Evolutionary conservation across 2,888 invertebrate species (phyloP), one percentile per base, ranked within the genome.

Genomic region (Cheilosia urbana): DNA sequence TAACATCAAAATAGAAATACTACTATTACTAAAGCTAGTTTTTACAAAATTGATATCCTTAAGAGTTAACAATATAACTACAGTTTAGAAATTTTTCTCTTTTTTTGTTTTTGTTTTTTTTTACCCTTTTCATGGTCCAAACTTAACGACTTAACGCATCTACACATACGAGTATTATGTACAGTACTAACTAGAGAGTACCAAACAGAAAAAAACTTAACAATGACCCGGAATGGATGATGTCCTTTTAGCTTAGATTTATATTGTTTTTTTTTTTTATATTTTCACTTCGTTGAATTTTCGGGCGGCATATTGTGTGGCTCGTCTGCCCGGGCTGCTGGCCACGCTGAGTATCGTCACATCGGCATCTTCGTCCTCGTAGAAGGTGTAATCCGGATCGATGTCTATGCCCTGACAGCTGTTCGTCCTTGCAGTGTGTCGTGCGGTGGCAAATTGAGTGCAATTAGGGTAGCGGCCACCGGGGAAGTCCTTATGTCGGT

Each of bases 251-350:
- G 11, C 37, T 37, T 37, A 37, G 13, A 37, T 27, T 27, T 13
- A 17, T 17, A 17, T 9, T 15, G 17, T 13, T n/a, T 7, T 15
- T 71, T 24, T 30, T 42, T 45, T 60, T 87, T 89, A 90, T 66
- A 90, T 88, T 77, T 88, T 89, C 88, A 95, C 93, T 91, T 95
- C 95, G 90, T 94, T 94, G 92, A 95, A 95, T 91, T 94, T 89
- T 19, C 95, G 92, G 89, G 95, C 94, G 75, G 95, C 94, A 90
- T 95, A 95, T 91, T 95, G 94, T 90, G 94, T 94, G 92, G 93
- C 91, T 87, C 91, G 91, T 90, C 92, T 92, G 40, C 60, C 78
- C 11, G 82, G 82, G 47, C 82, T 83, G 34, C 60, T 81, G 37
- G 69, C 63, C 80, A 65, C 79, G 62, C 76, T 87, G 4, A 80